Conservation (phyloP, 2,888 invertebrate species). For the Stenodera caucasica region DNA sequence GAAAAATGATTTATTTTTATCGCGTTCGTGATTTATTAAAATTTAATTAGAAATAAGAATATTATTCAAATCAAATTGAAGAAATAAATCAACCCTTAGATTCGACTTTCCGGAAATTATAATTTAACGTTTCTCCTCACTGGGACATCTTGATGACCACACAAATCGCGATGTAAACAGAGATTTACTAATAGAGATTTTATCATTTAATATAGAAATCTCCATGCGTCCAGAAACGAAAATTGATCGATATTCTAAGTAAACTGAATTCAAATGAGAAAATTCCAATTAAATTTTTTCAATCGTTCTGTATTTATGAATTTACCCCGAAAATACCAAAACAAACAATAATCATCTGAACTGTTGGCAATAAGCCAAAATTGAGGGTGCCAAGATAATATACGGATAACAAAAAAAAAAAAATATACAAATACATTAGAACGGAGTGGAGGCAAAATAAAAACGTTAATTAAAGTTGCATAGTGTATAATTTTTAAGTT, state of each 20-base stretch:
- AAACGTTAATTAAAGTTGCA: conserved; percentile 2
- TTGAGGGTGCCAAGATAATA: background rate
- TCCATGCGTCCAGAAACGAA: background rate
- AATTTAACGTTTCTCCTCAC: too few relatives aligned
- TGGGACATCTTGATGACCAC: too few relatives aligned
- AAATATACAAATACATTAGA: too few relatives aligned
- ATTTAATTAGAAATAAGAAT: background rate
- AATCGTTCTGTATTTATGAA: background rate
- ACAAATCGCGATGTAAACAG: too few relatives aligned
- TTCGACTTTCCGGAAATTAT: too few relatives aligned
- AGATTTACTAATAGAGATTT: conserved; percentile 1
- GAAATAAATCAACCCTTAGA: too few relatives aligned
- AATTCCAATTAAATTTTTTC: background rate
- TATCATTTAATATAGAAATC: background rate
- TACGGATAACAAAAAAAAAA: background rate
- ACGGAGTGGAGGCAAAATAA: background rate
- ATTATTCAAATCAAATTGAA: background rate
- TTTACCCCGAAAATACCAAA: background rate
- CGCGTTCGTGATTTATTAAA: background rate
- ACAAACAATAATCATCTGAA: background rate
- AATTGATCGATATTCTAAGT: conserved; percentile 2
- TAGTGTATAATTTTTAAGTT: background rate
- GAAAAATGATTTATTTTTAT: background rate
- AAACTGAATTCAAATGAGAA: background rate
- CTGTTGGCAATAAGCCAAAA: background rate